These are phyloP conservation scores for Spilogale gracilis DNA, from an alignment of 2,113 vertebrate genomes.

Conservation along the genomic window DNA sequence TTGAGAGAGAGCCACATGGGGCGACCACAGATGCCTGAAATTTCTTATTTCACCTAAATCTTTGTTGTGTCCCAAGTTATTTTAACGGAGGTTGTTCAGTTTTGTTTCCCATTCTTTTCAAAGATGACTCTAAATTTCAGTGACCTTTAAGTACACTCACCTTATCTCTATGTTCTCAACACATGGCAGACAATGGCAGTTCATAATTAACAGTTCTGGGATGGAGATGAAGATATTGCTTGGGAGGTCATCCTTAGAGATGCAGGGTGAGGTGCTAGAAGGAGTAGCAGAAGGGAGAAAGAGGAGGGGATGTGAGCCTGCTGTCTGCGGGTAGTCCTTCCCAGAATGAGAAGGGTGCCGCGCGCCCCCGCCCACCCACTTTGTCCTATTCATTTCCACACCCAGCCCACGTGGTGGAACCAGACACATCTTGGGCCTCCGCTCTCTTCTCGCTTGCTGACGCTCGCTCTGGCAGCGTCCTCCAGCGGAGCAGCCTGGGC, in stretches of 20 bases:
- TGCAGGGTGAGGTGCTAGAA: neutral
- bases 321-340: neutral
- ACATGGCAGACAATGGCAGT: neutral
- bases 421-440: neutral
- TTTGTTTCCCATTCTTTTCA: neutral
- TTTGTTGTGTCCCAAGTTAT: neutral
- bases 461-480: neutral
- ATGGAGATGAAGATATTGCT: neutral
- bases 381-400: neutral
- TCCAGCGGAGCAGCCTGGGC: neutral
- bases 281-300: neutral
- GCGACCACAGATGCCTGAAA: neutral
- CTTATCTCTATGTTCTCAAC: neutral
- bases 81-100: neutral
- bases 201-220: neutral
- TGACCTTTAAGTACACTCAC: neutral
- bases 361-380: neutral
- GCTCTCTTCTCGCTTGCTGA: rapidly evolving
- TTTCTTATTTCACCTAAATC: neutral
- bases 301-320: neutral
- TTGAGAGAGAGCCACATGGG: neutral
- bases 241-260: neutral
- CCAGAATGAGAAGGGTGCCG: no score
- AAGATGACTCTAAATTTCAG: neutral
- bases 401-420: rapidly evolving